These are phyloP conservation scores for Liopterus haemorrhoidalis DNA, from an alignment of 2,888 invertebrate genomes.

Conservation along the genomic window DNA sequence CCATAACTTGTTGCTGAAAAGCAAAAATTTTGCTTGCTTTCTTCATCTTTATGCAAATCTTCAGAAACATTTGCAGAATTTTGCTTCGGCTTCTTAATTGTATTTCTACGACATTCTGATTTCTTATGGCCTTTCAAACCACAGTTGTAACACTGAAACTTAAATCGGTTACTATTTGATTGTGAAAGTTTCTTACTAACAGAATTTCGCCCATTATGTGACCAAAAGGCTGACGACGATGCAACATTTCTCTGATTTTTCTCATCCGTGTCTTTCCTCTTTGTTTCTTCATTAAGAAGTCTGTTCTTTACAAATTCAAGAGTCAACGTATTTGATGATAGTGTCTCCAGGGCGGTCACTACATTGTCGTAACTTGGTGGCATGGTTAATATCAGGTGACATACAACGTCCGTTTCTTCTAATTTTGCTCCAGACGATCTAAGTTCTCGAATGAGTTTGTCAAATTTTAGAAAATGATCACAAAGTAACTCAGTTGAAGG, in stretches of 20 bases:
- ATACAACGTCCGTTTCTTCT: slow-evolving; percentile 28
- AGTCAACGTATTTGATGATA: slow-evolving; percentile 21
- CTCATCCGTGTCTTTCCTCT: not conserved
- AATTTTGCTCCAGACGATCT: slow-evolving; percentile 29
- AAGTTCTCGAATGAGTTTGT: slow-evolving; percentile 31
- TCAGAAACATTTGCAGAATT: not conserved
- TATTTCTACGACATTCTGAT: not conserved
- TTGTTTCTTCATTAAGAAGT: slow-evolving; percentile 29
- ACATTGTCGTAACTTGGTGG: slow-evolving; percentile 29
- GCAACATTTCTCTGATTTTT: not conserved
- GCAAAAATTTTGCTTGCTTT: not conserved
- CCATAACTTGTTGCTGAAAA: not conserved
- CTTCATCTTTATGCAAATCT: not conserved
- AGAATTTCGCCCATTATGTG: not conserved
- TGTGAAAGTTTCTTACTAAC: not conserved
- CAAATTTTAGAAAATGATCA: slow-evolving; percentile 30
- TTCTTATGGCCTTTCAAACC: not conserved
- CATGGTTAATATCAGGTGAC: slow-evolving; percentile 29
- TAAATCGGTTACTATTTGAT: not conserved
- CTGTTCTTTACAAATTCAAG: slow-evolving; percentile 31
- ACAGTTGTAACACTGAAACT: not conserved
- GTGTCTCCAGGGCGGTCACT: slow-evolving; percentile 32
- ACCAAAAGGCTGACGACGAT: not conserved
- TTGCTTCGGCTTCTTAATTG: not conserved
- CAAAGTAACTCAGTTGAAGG: slow-evolving; percentile 14